These are phyloP conservation scores for Equus przewalskii DNA, from an alignment of 2,113 vertebrate genomes.

Conservation along the genomic window DNA sequence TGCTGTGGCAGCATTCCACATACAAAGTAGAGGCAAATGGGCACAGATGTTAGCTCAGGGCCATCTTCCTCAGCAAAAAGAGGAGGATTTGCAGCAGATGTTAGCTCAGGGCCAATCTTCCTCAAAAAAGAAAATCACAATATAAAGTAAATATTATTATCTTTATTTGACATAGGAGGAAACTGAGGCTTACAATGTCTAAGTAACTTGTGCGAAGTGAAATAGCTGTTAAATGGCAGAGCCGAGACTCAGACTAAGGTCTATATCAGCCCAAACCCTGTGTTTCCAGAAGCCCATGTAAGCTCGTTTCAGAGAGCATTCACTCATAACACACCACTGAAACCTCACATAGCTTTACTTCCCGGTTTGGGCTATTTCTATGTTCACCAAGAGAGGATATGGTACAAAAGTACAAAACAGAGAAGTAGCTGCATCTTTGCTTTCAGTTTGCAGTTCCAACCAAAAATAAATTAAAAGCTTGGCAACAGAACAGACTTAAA, in stretches of 20 bases:
- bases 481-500: neutral
- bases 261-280: neutral
- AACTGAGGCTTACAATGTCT: neutral
- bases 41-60: too few relatives aligned
- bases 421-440: neutral
- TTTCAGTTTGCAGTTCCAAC: neutral
- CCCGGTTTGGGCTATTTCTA: neutral
- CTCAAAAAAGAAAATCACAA: neutral
- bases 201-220: neutral
- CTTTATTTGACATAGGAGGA: neutral
- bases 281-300: neutral
- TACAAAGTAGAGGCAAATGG: too few relatives aligned
- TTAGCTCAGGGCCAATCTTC: too few relatives aligned
- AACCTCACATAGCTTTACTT: neutral
- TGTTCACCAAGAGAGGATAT: neutral
- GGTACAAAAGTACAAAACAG: neutral
- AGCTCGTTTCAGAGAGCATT: neutral
- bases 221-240: neutral
- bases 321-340: neutral
- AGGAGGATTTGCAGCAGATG: too few relatives aligned
- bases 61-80: too few relatives aligned
- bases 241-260: neutral
- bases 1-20: too few relatives aligned
- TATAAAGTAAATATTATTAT: neutral
- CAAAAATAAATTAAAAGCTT: constrained; percentile 14